Conservation (phyloP, 2,113 vertebrate species). For the Pogona vitticeps region DNA sequence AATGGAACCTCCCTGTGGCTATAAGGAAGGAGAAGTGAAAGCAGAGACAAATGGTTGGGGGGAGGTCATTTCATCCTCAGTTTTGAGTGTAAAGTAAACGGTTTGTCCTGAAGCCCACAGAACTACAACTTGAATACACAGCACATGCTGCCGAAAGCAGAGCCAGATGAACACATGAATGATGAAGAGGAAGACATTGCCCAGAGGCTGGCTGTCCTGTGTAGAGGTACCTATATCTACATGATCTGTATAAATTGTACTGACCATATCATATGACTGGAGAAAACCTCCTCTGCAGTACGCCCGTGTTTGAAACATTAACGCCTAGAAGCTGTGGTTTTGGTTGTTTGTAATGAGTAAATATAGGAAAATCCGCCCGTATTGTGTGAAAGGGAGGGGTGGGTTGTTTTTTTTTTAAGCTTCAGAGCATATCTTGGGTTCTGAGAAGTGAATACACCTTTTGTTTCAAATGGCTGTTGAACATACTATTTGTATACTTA, state of each 20-base stretch:
- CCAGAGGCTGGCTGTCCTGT: constrained; percentile 37
- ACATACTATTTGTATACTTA: no score
- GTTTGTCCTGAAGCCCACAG: constrained; percentile 62
- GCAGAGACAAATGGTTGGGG: background rate
- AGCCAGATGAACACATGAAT: constrained; percentile 76
- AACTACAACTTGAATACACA: constrained; percentile 36
- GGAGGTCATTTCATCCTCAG: background rate
- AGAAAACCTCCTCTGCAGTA: background rate
- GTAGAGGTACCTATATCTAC: constrained; percentile 60
- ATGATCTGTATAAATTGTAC: no score
- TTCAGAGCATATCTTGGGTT: no score
- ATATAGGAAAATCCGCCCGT: no score
- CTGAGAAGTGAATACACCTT: no score
- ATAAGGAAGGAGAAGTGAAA: background rate
- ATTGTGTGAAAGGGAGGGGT: no score
- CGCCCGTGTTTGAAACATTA: background rate
- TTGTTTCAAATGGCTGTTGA: no score
- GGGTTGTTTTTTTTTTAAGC: no score
- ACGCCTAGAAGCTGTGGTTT: background rate
- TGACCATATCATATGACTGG: no score
- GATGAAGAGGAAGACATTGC: constrained; percentile 58
- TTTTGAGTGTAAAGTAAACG: background rate
- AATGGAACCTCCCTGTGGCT: no score
- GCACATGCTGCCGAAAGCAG: constrained; percentile 38
- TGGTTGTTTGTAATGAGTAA: background rate